Base-by-base conservation (phyloP, 1,140 invertebrate genomes). In the Adelges cooleyi region DNA sequence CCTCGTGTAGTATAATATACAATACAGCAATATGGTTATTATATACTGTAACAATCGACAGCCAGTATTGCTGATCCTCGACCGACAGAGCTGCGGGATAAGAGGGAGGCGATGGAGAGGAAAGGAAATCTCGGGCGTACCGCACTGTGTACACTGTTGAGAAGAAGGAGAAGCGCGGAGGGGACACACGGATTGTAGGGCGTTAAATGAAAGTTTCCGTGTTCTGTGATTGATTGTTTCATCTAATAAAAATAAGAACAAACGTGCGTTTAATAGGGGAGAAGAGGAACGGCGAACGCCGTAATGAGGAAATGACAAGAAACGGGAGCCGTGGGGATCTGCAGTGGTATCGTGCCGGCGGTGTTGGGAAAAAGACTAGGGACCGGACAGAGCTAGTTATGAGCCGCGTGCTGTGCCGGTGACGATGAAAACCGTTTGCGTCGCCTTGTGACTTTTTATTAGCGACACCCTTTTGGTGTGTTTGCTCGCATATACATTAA, bases 241-340 rank as follows among this genome's bases (percentile, higher is more conserved):
- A 29, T 18, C 42, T 40, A 44, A 29, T 46, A 33, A n/a, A 42
- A 33, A 46, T 62, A 62, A 62, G 56, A 62, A 62, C 56, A 13
- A n/a, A 4, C 53, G 38, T 3, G 38, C 18, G n/a, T 17, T 33
- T n/a, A n/a, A n/a, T 5, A 33, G 29, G 29, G 29, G 29, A 33
- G 11, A 33, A 33, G 29, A 33, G 29, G 29, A 6, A 5, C 51
- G 38, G 5, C 23, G 27, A 18, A 5, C 33, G n/a, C 4, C 22
- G 17, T 62, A 62, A 62, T 62, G 56, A 62, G 56, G 56, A 62
- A 62, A 62, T 48, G 56, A 62, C 56, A 62, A 62, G 56, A 62
- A 62, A 48, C 56, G 53, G 42, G 8, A 8, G 22, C 10, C 15
- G 42, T 3, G 56, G 23, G 36, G 40, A 59, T 23, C 54, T 22